Evolutionary conservation across 2,888 invertebrate species (phyloP).

Genomic region (Sipha maydis): DNA sequence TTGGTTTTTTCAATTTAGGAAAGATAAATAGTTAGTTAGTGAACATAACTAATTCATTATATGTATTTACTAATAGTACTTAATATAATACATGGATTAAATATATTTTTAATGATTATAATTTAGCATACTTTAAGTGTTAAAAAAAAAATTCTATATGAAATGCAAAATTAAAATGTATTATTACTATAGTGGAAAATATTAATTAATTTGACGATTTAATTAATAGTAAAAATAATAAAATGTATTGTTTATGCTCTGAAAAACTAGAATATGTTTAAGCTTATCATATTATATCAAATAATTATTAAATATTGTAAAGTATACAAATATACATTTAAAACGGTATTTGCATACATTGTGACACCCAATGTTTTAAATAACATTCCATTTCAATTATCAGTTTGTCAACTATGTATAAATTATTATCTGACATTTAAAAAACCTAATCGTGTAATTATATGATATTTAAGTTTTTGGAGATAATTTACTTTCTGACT

Average conservation of each 20-base stretch:
- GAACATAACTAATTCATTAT: too few species aligned
- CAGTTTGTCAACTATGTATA: slow-evolving; percentile 17
- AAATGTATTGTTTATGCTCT: background rate
- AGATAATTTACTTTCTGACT: slow-evolving; percentile 3
- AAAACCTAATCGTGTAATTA: background rate
- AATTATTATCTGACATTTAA: slow-evolving; percentile 26
- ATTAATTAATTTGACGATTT: background rate
- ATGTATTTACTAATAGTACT: too few species aligned
- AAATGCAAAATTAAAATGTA: too few species aligned
- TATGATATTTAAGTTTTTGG: slow-evolving; percentile 27
- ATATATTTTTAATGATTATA: too few species aligned
- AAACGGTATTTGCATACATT: background rate
- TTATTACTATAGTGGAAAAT: too few species aligned
- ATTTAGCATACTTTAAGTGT: too few species aligned
- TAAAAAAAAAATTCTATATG: too few species aligned
- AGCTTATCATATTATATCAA: background rate
- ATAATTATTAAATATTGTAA: background rate
- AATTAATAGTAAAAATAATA: background rate
- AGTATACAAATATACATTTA: slow-evolving; percentile 3
- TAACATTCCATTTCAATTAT: slow-evolving; percentile 39
- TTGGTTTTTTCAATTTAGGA: too few species aligned
- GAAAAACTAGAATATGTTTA: background rate
- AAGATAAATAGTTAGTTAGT: too few species aligned
- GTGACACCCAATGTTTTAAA: background rate
- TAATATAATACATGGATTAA: too few species aligned